Evolutionary conservation across 1,140 invertebrate species (phyloP), one percentile per base, ranked within the genome.

Genomic region (Trichonephila inaurata): DNA sequence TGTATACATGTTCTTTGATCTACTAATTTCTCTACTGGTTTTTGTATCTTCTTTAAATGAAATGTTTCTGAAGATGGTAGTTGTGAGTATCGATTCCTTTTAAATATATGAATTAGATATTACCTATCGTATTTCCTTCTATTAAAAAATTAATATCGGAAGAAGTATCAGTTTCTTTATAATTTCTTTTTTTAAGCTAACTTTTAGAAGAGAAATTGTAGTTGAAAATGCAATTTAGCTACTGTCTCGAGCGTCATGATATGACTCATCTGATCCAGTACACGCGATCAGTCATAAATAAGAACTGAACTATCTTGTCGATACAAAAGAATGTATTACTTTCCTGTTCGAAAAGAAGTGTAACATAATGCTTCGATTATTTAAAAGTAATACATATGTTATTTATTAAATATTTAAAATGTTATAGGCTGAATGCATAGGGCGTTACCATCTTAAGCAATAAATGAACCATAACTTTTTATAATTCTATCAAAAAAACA

Each of bases 201-300:
- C 12, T 28, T n/a, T 10, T 10, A 51, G 5, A 51, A 51, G 51
- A 69, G 19, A 69, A 69, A 24, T 69, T 24, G 10, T 69, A 10
- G 7, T 14, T 24, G 12, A 24, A 28, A 69, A 24, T 24, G 24
- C 6, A 69, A n/a, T 69, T 69, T 8, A 33, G 2, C n/a, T 81
- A 8, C 14, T 3, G 12, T 28, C 19, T 33, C 77, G 8, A 83
- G 82, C 82, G 40, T 51, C 44, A 83, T 58, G 40, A 8, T 58
- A 60, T 83, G 82, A 83, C 44, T 83, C 82, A 83, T 83, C 82
- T n/a, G 82, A 60, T 83, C 24, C 16, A 51, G 7, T 60, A 83
- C 51, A 83, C 82, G 82, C 82, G 82, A 58, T 83, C 44, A 58
- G 44, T 3, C 72, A 28, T 6, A 77, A 33, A 33, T 33, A 16